Percentiles rank a stretch among this genome's conserved stretches.
Evolutionary conservation across 2,113 vertebrate species (phyloP).

Genomic region (Syngnathus typhle): DNA sequence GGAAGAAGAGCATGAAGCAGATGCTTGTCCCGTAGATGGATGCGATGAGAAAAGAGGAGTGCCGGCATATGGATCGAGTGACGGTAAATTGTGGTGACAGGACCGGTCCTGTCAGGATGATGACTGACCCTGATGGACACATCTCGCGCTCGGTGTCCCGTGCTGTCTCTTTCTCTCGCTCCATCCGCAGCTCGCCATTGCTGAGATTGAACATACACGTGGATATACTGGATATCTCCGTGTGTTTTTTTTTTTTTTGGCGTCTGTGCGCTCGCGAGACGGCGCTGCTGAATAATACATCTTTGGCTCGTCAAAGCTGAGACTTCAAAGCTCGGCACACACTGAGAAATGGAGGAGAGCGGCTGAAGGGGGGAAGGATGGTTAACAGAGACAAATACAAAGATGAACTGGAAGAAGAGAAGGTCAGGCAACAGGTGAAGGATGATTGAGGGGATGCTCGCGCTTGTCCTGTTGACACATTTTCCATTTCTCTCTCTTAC

Average conservation of each 20-base stretch:
- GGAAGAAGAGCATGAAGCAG: constrained; percentile 27
- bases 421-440: constrained; percentile 51
- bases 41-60: constrained; percentile 32
- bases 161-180: constrained; percentile 20
- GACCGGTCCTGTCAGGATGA: constrained; percentile 56
- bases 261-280: constrained; percentile 41
- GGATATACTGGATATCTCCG: constrained; percentile 16
- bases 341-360: constrained; percentile 51
- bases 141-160: constrained; percentile 8
- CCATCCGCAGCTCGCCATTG: constrained; percentile 15
- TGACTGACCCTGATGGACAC: constrained; percentile 52
- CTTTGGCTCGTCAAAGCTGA: constrained; percentile 72
- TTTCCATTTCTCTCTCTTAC: constrained; percentile 16
- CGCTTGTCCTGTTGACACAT: constrained; percentile 22
- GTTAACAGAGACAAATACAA: constrained; percentile 52
- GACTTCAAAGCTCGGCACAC: constrained; percentile 73
- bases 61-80: constrained; percentile 37
- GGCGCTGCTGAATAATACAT: constrained; percentile 75
- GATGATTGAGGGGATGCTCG: constrained; percentile 42
- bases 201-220: constrained; percentile 9
- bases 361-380: constrained; percentile 23
- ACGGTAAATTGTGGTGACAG: constrained; percentile 60
- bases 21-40: constrained; percentile 20
- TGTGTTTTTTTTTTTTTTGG: constrained; percentile 15
- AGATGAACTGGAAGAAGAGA: constrained; percentile 38